These are phyloP conservation scores for Phyllostomus discolor DNA, from an alignment of 2,113 vertebrate genomes.

Conservation along the genomic window DNA sequence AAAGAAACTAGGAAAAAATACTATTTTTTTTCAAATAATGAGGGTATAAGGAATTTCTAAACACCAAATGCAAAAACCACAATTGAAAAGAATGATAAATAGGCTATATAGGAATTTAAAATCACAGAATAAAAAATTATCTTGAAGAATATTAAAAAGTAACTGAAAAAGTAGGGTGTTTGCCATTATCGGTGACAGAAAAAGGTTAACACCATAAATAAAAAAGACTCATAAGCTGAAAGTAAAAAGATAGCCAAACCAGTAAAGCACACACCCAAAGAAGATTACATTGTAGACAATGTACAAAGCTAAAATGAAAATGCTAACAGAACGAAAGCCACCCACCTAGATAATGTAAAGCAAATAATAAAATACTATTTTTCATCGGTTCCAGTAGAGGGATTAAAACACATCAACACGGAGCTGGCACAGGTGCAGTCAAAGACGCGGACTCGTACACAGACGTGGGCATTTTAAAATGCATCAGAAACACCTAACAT, in stretches of 20 bases:
- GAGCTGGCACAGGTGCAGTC: not conserved
- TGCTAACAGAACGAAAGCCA: not conserved
- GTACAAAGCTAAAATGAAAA: conserved; percentile 10
- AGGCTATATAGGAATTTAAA: not conserved
- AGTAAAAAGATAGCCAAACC: not conserved
- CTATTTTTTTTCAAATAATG: not conserved
- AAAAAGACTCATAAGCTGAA: not conserved
- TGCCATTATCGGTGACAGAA: not conserved
- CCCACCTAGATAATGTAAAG: not conserved
- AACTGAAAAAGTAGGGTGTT: not conserved
- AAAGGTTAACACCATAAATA: not conserved
- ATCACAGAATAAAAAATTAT: not conserved
- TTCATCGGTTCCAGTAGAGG: not conserved
- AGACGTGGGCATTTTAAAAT: not conserved
- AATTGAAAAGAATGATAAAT: not conserved
- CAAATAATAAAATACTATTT: not conserved
- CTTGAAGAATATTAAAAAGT: not conserved
- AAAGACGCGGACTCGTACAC: not conserved
- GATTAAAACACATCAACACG: not conserved
- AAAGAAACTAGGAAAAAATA: not conserved
- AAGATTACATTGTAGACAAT: not conserved
- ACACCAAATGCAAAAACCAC: not conserved
- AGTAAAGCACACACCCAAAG: not conserved
- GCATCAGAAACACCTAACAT: not conserved
- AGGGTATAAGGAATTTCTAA: not conserved